A percentile compares a stretch with the other conserved stretches of the same genome.
Conservation (phyloP, 2,888 invertebrate species). For the Drosophila parthenogenetica region DNA sequence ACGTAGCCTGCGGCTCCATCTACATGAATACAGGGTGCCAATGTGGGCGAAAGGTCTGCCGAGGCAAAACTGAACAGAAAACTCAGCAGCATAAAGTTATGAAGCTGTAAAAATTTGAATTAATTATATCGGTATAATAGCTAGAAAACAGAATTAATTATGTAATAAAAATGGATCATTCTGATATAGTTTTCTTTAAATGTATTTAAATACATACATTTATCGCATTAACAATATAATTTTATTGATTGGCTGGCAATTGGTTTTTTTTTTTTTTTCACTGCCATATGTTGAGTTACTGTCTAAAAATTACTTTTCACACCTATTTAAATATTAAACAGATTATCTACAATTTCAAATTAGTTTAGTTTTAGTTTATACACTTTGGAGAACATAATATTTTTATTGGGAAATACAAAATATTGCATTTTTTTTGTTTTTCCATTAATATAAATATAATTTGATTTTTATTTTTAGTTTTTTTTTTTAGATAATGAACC, state of each 20-base stretch:
- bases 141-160: neutral
- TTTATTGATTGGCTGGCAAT: no score
- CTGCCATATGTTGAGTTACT: neutral
- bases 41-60: slow-evolving; percentile 70
- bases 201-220: no score
- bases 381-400: no score
- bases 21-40: slow-evolving; percentile 79
- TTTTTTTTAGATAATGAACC: slow-evolving; percentile 42
- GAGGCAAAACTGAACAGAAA: slow-evolving; percentile 70
- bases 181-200: no score
- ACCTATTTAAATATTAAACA: no score
- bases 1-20: slow-evolving; percentile 85
- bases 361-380: no score
- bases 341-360: no score
- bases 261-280: no score
- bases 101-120: slow-evolving; percentile 42
- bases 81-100: slow-evolving; percentile 77
- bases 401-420: no score
- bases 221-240: no score
- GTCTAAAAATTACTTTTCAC: neutral
- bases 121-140: neutral
- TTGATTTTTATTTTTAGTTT: neutral
- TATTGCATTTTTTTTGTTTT: neutral
- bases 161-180: neutral
- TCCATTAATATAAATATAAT: neutral